Conservation (phyloP, 2,888 invertebrate genomes). For the Cremastinae sp. region DNA sequence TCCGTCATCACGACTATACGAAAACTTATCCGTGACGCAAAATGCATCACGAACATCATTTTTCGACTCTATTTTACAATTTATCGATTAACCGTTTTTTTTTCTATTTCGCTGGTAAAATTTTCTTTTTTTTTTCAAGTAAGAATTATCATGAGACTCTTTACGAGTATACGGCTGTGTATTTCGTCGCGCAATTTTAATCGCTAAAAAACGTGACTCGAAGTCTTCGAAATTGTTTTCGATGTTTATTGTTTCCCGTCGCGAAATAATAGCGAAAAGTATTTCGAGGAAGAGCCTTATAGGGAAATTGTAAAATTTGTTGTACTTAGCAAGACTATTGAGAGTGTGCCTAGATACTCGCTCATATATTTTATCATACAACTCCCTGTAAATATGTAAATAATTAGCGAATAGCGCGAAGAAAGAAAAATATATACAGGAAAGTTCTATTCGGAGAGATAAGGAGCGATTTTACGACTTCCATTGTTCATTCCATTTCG, state of each 20-base stretch:
- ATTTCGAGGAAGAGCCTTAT: constrained; percentile 51
- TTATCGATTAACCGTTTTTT: too few species aligned
- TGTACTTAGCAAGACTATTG: constrained; percentile 56
- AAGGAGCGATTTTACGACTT: too few species aligned
- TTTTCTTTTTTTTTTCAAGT: too few species aligned
- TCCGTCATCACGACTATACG: too few species aligned
- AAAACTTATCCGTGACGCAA: too few species aligned
- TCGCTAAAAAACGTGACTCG: constrained; percentile 21
- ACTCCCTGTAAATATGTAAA: constrained; percentile 74
- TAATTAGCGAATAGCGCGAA: constrained; percentile 52
- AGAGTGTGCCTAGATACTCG: constrained; percentile 68
- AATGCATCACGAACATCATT: too few species aligned
- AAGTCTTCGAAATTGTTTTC: constrained; percentile 19
- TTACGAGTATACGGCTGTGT: background rate
- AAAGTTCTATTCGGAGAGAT: too few species aligned
- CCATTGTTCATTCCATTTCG: too few species aligned
- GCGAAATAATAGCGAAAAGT: constrained; percentile 11
- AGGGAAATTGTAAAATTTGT: constrained; percentile 58
- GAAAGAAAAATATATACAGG: constrained; percentile 41
- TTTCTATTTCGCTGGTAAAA: constrained; percentile 9
- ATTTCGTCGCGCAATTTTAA: constrained; percentile 11
- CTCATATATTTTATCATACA: constrained; percentile 76
- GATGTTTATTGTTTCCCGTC: background rate
- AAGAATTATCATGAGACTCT: constrained; percentile 24
- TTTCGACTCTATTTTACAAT: too few species aligned